Conservation (phyloP, 2,113 vertebrate genomes). For the Cyprinus carpio region DNA sequence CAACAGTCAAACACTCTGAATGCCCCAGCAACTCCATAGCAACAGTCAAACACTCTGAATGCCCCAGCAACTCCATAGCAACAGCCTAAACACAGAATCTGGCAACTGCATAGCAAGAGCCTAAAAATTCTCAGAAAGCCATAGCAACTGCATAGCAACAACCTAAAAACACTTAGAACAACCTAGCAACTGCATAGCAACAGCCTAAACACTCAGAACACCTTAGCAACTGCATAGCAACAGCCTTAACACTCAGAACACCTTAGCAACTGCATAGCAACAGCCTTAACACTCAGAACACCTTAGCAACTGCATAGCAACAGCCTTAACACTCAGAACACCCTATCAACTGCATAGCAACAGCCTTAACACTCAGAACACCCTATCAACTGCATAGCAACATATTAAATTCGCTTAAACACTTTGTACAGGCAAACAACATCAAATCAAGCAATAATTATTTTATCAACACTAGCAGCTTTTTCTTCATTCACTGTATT, state of each 20-base stretch:
- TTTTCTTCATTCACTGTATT: not conserved
- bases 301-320: no score
- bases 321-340: no score
- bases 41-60: not conserved
- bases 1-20: not conserved
- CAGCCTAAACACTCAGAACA: no score
- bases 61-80: not conserved
- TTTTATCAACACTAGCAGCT: no score
- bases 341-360: no score
- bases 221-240: no score
- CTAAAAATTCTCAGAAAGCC: not conserved
- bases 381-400: not conserved
- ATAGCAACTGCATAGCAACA: no score
- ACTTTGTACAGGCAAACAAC: not conserved
- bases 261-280: no score
- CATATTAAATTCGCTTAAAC: no score
- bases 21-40: not conserved
- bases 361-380: not conserved
- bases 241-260: no score
- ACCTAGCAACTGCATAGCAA: no score
- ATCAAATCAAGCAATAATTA: not conserved
- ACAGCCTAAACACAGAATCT: not conserved
- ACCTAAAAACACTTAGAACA: not conserved
- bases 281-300: no score
- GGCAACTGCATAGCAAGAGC: not conserved